phyloP scores from a whole-genome alignment of 1,140 invertebrate genomes.

The Tetraneura akinire region DNA sequence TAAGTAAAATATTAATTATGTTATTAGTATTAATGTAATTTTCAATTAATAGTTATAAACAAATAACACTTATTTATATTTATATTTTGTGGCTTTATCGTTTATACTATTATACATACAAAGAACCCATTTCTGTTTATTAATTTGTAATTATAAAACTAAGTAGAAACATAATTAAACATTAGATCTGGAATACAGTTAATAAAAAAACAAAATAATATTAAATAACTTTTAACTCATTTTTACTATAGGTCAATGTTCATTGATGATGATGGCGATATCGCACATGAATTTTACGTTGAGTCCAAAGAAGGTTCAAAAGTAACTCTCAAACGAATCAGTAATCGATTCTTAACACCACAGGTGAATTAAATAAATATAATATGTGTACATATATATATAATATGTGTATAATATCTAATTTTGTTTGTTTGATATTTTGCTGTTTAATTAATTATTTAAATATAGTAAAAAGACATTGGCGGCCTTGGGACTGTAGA shows the following conservation, averaged over 20 bases:
- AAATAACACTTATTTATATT: no score
- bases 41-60: no score
- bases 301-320: constrained; percentile 59
- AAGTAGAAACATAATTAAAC: no score
- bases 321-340: constrained; percentile 57
- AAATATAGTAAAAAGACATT: neutral
- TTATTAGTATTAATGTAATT: no score
- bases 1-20: no score
- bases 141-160: no score
- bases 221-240: neutral
- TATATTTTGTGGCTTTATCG: no score
- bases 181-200: no score
- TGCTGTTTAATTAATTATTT: neutral
- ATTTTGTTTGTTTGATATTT: neutral
- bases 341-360: constrained; percentile 58
- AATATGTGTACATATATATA: no score
- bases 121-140: no score
- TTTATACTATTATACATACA: constrained; percentile 9
- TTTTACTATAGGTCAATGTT: constrained; percentile 61
- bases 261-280: constrained; percentile 63
- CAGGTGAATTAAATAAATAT: constrained; percentile 56
- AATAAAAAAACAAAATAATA: no score
- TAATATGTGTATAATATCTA: neutral
- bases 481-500: neutral
- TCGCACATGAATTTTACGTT: constrained; percentile 63